Evolutionary conservation across 2,888 invertebrate genomes (phyloP), one percentile per base, ranked within the genome.

Genomic region (Norana najaformis): DNA sequence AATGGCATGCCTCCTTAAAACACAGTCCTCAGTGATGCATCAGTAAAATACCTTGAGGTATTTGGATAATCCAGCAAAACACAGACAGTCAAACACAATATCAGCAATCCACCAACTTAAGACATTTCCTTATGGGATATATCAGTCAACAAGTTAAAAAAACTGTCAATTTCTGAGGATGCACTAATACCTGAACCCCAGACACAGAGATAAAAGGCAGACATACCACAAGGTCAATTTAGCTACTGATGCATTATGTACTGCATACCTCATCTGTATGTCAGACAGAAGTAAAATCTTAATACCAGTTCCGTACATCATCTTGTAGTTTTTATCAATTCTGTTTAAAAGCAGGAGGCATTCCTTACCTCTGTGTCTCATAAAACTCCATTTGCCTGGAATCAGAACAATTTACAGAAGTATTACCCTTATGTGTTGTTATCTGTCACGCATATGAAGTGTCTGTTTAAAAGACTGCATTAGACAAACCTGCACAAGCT

Each of bases 271-370:
- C n/a, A 11, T n/a, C n/a, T 69, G 2, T 69, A 16, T 16, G 13
- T 69, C 69, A 11, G 30, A 69, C 69, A 69, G 11, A n/a, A 69
- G 69, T n/a, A 69, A n/a, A 69, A 69, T 69, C 69, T 69, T 6
- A 30, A 69, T 69, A 53, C 30, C 53, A 53, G 53, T 53, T 53
- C 53, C 53, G n/a, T 69, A 69, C 69, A 69, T 69, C 69, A 69
- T 69, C 69, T 8, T 69, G n/a, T 2, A 69, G 30, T 47, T 16
- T 53, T 53, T 53, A 53, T 53, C 53, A 6, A 53, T 6, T 53
- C 53, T 53, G 53, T 47, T 69, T n/a, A n/a, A n/a, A 69, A n/a
- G 69, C 69, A n/a, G 69, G 69, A 69, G 69, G 69, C 69, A 69
- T 69, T n/a, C n/a, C 69, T n/a, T 11, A 69, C 30, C 4, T 69